phyloP scores from a whole-genome alignment of 2,888 invertebrate species.

The Nesidiocoris tenuis region DNA sequence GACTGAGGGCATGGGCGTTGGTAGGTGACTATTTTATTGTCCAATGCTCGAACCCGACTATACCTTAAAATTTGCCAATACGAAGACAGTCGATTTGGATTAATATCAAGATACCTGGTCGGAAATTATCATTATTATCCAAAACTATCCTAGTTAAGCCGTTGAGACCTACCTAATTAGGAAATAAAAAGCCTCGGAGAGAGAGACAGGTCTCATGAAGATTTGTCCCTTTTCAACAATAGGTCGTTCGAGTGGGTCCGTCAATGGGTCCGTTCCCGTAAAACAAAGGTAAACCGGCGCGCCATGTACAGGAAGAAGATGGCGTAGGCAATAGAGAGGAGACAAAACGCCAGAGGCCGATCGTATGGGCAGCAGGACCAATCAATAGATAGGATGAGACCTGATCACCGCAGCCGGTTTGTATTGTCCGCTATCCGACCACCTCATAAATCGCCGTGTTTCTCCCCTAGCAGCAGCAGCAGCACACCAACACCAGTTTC shows the following conservation, averaged over 20 bases:
- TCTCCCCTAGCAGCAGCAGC: constrained; percentile 4
- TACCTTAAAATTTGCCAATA: too few species aligned
- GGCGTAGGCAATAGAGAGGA: neutral
- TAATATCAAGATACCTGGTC: too few species aligned
- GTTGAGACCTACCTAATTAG: too few species aligned
- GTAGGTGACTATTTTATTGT: too few species aligned
- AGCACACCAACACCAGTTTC: neutral
- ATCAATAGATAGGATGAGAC: constrained; percentile 41
- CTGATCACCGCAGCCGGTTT: constrained; percentile 41
- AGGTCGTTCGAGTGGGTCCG: too few species aligned
- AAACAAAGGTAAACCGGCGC: neutral
- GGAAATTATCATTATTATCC: too few species aligned
- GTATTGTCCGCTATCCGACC: constrained; percentile 40
- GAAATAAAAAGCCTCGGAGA: too few species aligned
- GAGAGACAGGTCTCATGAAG: too few species aligned
- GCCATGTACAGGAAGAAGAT: neutral
- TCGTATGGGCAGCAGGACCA: constrained; percentile 1
- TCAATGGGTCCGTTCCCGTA: neutral
- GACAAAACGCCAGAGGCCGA: neutral
- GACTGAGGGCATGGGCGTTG: neutral
- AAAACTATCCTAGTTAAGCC: too few species aligned
- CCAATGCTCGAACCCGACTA: too few species aligned
- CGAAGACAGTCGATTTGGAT: too few species aligned
- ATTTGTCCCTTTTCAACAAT: too few species aligned
- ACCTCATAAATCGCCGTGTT: constrained; percentile 37